These are phyloP conservation scores for Noturus placidus DNA, from an alignment of 2,113 vertebrate genomes.

Conservation along the genomic window DNA sequence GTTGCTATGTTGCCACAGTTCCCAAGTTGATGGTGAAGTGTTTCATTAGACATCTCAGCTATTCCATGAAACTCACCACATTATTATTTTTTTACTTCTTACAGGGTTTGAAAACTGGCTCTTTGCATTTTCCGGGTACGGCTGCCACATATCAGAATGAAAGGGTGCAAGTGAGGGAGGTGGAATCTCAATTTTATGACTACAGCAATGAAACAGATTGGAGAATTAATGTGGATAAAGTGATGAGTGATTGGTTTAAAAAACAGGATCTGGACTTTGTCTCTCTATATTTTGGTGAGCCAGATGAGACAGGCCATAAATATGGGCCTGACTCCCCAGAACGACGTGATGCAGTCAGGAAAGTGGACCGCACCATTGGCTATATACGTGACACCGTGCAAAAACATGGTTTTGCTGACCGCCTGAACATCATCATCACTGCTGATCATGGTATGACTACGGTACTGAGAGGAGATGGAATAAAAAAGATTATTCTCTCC, in stretches of 20 bases:
- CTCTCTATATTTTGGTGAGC: slow-evolving; percentile 86
- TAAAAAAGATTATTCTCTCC: slow-evolving; percentile 69
- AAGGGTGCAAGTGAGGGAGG: slow-evolving; percentile 64
- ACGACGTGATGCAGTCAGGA: slow-evolving; percentile 72
- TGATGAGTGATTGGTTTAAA: slow-evolving; percentile 75
- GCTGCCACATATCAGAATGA: slow-evolving; percentile 77
- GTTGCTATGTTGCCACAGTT: neutral
- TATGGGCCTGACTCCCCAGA: slow-evolving; percentile 78
- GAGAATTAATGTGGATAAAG: slow-evolving; percentile 75
- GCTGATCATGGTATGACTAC: slow-evolving; percentile 86
- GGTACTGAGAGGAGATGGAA: slow-evolving; percentile 53
- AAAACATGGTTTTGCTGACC: slow-evolving; percentile 59
- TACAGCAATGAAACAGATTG: slow-evolving; percentile 78
- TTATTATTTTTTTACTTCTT: neutral
- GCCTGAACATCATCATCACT: slow-evolving; percentile 81
- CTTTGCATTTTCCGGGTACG: slow-evolving; percentile 83
- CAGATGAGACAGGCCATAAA: slow-evolving; percentile 78
- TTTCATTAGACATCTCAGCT: neutral
- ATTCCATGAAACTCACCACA: neutral
- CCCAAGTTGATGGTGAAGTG: neutral
- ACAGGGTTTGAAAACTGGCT: slow-evolving; percentile 85
- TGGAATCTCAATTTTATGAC: slow-evolving; percentile 72
- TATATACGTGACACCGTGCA: slow-evolving; percentile 73
- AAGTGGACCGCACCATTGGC: slow-evolving; percentile 84
- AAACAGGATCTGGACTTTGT: slow-evolving; percentile 78